These are phyloP conservation scores for Parasteatoda lunata DNA, from an alignment of 2,888 invertebrate genomes.

Conservation along the genomic window DNA sequence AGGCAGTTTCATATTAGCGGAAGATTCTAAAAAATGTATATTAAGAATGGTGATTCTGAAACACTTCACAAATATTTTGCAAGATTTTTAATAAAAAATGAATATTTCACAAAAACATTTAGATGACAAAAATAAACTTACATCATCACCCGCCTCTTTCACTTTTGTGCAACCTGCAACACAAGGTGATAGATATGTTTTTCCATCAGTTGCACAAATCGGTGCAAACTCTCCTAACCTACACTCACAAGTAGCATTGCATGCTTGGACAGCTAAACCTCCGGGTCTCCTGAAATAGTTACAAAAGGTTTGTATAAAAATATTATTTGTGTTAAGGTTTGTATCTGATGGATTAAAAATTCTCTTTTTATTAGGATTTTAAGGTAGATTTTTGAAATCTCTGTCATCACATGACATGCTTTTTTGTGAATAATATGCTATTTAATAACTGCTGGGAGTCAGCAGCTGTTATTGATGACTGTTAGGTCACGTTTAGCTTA, in stretches of 20 bases:
- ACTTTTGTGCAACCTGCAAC: conserved; percentile 87
- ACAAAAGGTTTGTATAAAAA: not conserved
- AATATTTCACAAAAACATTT: too few species aligned
- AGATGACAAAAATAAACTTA: conserved; percentile 11
- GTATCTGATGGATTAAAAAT: too few species aligned
- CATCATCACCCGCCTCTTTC: conserved; percentile 72
- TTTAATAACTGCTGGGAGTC: too few species aligned
- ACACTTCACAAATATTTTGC: too few species aligned
- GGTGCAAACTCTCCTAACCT: conserved; percentile 86
- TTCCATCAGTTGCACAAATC: conserved; percentile 87
- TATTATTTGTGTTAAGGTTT: too few species aligned
- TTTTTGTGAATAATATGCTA: not conserved
- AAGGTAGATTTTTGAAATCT: not conserved
- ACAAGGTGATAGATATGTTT: conserved; percentile 90
- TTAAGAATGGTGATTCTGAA: too few species aligned
- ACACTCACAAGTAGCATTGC: conserved; percentile 83
- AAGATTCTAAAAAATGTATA: too few species aligned
- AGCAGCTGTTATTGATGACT: too few species aligned
- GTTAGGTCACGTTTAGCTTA: too few species aligned
- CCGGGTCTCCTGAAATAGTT: conserved; percentile 46
- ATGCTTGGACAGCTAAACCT: conserved; percentile 74
- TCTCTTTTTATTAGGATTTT: not conserved
- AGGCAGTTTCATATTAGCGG: too few species aligned
- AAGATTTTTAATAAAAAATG: too few species aligned
- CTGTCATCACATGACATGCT: not conserved